Evolutionary conservation across 2,797 vertebrate species (phyloP).

Genomic region (Taeniopygia guttata): DNA sequence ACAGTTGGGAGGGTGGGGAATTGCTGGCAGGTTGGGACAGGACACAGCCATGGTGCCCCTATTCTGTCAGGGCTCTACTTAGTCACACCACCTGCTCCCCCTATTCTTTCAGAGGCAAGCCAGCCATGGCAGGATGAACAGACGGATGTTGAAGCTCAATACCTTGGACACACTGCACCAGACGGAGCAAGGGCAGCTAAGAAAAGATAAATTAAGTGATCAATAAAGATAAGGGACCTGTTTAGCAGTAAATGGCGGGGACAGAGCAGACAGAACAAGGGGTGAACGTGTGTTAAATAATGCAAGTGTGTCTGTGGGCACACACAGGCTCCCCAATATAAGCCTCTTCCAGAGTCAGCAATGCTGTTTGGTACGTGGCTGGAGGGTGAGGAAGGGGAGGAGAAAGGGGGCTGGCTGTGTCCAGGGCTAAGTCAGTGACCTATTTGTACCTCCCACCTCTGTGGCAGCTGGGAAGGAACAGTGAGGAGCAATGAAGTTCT

Average conservation of each 20-base stretch:
- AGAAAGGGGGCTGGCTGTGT: background rate
- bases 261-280: slow-evolving; percentile 70
- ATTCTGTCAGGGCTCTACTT: slow-evolving; percentile 87
- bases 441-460: background rate
- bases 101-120: slow-evolving; percentile 87
- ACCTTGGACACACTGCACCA: slow-evolving; percentile 79
- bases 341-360: background rate
- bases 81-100: slow-evolving; percentile 99
- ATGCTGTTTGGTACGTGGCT: background rate
- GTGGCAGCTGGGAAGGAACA: background rate
- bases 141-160: slow-evolving; percentile 78
- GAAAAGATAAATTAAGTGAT: slow-evolving; percentile 88
- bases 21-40: slow-evolving; percentile 84
- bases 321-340: background rate
- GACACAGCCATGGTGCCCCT: slow-evolving; percentile 81
- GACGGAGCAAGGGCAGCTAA: slow-evolving; percentile 81
- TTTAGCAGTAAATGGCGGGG: slow-evolving; percentile 74
- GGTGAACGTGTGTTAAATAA: slow-evolving; percentile 72
- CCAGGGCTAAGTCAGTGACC: background rate
- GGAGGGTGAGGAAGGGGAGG: background rate
- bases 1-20: slow-evolving; percentile 98
- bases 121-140: slow-evolving; percentile 86
- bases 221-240: slow-evolving; percentile 84
- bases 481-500: background rate
- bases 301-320: slow-evolving; percentile 32